A percentile compares a stretch with the other conserved stretches of the same genome.
These are phyloP conservation scores for Rhinophrynus dorsalis DNA, from an alignment of 2,797 vertebrate species.

Conservation along the genomic window DNA sequence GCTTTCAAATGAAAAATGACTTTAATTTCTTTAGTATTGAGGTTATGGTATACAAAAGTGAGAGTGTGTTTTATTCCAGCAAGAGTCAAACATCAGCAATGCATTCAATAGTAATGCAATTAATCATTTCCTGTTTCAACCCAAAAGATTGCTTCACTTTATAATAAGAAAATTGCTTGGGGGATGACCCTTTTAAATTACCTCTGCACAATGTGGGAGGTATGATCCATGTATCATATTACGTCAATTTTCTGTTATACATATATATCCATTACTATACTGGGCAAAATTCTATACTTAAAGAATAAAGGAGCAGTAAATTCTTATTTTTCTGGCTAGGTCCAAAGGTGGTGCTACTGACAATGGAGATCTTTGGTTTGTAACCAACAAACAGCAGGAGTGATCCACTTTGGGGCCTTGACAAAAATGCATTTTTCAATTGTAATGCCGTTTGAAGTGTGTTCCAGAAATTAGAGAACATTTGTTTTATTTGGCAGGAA, in stretches of 20 bases:
- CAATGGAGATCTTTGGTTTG: no score
- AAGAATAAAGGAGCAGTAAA: no score
- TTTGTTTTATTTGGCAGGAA: no score
- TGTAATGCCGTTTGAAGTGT: no score
- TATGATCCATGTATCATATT: not conserved
- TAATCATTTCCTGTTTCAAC: slow-evolving; percentile 24
- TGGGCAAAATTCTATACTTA: no score
- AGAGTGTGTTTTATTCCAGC: slow-evolving; percentile 3
- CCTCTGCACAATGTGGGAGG: not conserved
- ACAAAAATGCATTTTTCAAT: no score
- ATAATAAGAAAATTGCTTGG: not conserved
- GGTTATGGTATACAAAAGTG: slow-evolving; percentile 6
- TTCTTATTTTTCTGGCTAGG: no score
- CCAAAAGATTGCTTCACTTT: slow-evolving; percentile 13
- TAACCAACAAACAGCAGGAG: no score
- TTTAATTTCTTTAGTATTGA: slow-evolving; percentile 35
- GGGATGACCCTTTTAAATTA: slow-evolving; percentile 13
- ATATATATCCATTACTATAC: not conserved
- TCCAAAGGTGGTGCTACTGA: no score
- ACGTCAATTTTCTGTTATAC: not conserved
- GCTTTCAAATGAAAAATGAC: slow-evolving; percentile 39
- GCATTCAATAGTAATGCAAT: slow-evolving; percentile 30
- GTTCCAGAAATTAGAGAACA: no score
- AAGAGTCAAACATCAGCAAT: slow-evolving; percentile 22
- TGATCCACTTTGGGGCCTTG: no score